Evolutionary conservation across 1,140 invertebrate species (phyloP).

Genomic region (Popillia japonica): DNA sequence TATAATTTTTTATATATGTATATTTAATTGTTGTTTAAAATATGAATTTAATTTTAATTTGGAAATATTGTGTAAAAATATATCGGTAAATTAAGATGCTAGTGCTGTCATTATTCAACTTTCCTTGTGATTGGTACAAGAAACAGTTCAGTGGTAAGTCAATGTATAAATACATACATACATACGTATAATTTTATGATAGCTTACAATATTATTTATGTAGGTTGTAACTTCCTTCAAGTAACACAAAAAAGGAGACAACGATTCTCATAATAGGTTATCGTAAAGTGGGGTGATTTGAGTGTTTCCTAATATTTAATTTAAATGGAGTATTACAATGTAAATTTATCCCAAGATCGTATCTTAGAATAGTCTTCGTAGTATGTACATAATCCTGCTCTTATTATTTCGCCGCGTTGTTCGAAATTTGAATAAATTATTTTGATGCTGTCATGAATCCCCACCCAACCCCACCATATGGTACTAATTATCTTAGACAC

Average conservation of each 20-base stretch:
- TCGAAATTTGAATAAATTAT: too few relatives aligned
- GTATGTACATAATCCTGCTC: too few relatives aligned
- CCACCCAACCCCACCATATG: too few relatives aligned
- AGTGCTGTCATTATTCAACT: not conserved
- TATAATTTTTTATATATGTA: not conserved
- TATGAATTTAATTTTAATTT: not conserved
- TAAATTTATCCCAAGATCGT: too few relatives aligned
- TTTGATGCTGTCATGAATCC: too few relatives aligned
- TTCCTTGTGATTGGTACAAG: not conserved
- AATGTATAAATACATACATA: not conserved
- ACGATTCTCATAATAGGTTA: not conserved
- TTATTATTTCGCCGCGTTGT: too few relatives aligned
- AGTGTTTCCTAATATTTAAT: too few relatives aligned
- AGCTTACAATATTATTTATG: not conserved
- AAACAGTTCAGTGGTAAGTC: slow-evolving; percentile 3
- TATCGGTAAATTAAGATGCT: slow-evolving; percentile 1
- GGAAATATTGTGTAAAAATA: slow-evolving; percentile 24
- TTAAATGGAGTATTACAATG: too few relatives aligned
- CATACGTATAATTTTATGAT: not conserved
- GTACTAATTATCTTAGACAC: too few relatives aligned
- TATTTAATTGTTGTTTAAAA: not conserved
- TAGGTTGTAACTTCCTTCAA: slow-evolving; percentile 13
- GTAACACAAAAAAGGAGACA: not conserved
- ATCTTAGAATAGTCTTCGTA: too few relatives aligned
- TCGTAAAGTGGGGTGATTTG: too few relatives aligned